Evolutionary conservation across 2,797 vertebrate genomes (phyloP).

Genomic region (Calcarius lapponicus): DNA sequence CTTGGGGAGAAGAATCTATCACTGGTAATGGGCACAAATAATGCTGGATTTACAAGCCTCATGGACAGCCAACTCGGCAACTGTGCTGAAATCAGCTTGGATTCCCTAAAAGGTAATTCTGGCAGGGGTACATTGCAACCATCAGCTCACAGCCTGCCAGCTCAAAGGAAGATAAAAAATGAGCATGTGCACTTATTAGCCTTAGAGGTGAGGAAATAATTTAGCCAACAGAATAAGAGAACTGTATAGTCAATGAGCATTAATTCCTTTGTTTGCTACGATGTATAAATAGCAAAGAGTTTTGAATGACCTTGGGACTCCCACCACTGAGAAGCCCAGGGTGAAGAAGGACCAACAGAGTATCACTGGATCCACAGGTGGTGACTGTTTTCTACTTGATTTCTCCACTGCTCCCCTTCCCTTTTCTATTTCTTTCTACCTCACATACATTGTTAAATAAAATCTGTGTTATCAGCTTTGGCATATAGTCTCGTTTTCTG

Average conservation of each 20-base stretch:
- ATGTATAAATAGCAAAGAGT: neutral
- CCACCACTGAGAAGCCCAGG: neutral
- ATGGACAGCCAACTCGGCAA: neutral
- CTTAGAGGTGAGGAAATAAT: neutral
- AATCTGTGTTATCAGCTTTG: fast-evolving
- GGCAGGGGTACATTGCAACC: neutral
- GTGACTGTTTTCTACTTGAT: neutral
- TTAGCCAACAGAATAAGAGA: neutral
- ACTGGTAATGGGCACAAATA: neutral
- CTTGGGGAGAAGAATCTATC: neutral
- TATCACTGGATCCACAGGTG: neutral
- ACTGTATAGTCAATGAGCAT: neutral
- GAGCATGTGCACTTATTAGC: neutral
- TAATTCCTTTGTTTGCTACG: neutral
- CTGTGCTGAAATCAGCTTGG: neutral
- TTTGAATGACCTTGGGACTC: neutral
- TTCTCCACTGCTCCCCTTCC: neutral
- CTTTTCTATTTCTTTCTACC: neutral
- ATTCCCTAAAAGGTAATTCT: neutral
- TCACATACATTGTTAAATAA: neutral
- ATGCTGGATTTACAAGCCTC: neutral
- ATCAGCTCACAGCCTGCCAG: neutral
- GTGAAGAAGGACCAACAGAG: neutral
- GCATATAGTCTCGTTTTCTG: neutral
- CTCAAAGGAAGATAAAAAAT: neutral